Evolutionary conservation across 2,888 invertebrate species (phyloP).

Genomic region (Oasisia sp.): DNA sequence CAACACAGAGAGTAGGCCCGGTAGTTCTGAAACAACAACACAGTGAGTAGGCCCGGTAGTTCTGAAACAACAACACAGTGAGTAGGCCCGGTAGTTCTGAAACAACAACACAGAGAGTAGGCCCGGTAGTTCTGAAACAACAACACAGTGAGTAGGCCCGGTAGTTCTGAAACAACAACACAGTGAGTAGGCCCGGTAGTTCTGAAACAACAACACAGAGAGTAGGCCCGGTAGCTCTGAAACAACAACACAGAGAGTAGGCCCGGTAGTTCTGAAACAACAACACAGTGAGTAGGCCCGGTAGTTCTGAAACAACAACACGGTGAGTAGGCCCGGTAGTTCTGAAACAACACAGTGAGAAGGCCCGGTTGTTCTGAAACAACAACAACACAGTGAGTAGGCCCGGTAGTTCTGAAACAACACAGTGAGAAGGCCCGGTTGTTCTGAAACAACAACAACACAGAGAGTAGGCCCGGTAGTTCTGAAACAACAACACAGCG

Average conservation of each 20-base stretch:
- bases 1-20: conserved; percentile 82
- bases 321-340: conserved; percentile 88
- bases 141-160: conserved; percentile 82
- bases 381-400: conserved; percentile 76
- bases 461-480: conserved; percentile 90
- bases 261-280: conserved; percentile 78
- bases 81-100: conserved; percentile 85
- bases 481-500: conserved; percentile 68
- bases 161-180: conserved; percentile 70
- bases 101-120: conserved; percentile 74
- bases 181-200: conserved; percentile 88
- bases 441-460: conserved; percentile 67
- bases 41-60: conserved; percentile 88
- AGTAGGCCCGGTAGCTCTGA: conserved; percentile 85
- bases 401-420: conserved; percentile 78
- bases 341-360: conserved; percentile 73
- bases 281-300: conserved; percentile 82
- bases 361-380: conserved; percentile 80
- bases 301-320: conserved; percentile 70
- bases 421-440: conserved; percentile 83
- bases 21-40: conserved; percentile 70
- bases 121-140: conserved; percentile 78
- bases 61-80: conserved; percentile 68
- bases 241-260: conserved; percentile 74
- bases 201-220: conserved; percentile 68